Evolutionary conservation across 2,888 invertebrate genomes (phyloP), one percentile per base, ranked within the genome.

Genomic region (Drosophila infuscata): DNA sequence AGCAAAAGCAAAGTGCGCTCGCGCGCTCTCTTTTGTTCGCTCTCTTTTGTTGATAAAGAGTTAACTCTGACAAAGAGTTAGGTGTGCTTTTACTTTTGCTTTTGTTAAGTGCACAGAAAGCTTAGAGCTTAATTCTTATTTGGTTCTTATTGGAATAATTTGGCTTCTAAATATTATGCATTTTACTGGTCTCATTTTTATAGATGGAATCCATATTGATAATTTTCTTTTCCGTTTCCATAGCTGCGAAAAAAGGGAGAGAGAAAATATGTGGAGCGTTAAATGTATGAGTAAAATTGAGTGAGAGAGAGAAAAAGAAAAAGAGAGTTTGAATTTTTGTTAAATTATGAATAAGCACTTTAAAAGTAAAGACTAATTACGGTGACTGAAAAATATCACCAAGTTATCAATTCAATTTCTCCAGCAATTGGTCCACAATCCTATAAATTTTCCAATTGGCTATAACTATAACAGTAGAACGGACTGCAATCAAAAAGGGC

Each of bases 1-100:
- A 81, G 73, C 71, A 77, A 76, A 54, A 57, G 57, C 75, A 73
- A 75, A 79, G 73, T 88, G 86, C 83, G 88, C 84, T 81, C 86
- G 85, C 86, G 86, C 85, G 70, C 83, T 84, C 84, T 84, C 83
- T 79, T 86, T 5, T 12, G 17, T 20, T 49, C 20, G 29, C 86
- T 66, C 79, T 85, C 72, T 78, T 76, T 57, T 12, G 53, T 57
- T 52, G 3, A 25, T 3, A 38, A 71, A 60, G 76, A 84, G 72
- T 59, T 60, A 12, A 43, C 38, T 41, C 9, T 60, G 52, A 25
- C 11, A 63, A 71, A 78, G 75, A 62, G 67, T 62, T 70, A 36
- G 46, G 11, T 38, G 36, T 63, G 63, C 52, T 58, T 78, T 74
- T 70, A 60, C 54, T 63, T 67, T 66, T 74, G 60, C 30, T 51